Evolutionary conservation across 2,888 invertebrate genomes (phyloP).

Genomic region (Lamellibrachia satsuma): DNA sequence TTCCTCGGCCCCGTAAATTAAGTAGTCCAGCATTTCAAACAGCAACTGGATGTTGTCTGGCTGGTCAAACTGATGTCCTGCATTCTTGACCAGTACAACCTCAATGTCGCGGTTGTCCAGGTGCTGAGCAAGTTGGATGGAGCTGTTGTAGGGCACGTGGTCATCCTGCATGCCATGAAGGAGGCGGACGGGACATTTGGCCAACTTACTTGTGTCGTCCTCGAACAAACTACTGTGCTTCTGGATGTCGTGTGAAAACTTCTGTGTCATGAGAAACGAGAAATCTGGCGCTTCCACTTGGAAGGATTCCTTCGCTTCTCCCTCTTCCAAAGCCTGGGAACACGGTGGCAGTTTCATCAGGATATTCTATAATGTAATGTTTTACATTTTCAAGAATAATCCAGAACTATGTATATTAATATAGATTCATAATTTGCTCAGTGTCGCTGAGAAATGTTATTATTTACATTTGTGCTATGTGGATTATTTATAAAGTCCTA

Average conservation of each 20-base stretch:
- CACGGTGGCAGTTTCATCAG: background rate
- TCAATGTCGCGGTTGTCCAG: conserved; percentile 33
- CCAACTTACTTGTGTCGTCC: background rate
- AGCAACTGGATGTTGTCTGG: conserved; percentile 37
- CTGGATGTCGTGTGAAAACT: conserved; percentile 25
- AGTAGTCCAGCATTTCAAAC: conserved; percentile 33
- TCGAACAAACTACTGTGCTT: conserved; percentile 23
- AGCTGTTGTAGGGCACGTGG: conserved; percentile 35
- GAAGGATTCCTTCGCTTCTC: background rate
- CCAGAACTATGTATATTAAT: no score
- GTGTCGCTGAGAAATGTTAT: no score
- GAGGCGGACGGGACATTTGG: conserved; percentile 37
- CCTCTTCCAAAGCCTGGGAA: background rate
- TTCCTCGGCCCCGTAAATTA: conserved; percentile 30
- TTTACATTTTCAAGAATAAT: background rate
- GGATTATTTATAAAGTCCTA: no score
- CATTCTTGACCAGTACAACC: conserved; percentile 34
- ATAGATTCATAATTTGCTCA: no score
- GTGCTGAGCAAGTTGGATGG: conserved; percentile 34
- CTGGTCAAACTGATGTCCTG: conserved; percentile 40
- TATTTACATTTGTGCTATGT: no score
- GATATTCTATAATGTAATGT: background rate
- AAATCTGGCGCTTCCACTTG: background rate
- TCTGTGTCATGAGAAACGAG: conserved; percentile 23
- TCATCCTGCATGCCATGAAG: conserved; percentile 41